Evolutionary conservation across 2,888 invertebrate genomes (phyloP).

Genomic region (Omphaloscelis lunosa): DNA sequence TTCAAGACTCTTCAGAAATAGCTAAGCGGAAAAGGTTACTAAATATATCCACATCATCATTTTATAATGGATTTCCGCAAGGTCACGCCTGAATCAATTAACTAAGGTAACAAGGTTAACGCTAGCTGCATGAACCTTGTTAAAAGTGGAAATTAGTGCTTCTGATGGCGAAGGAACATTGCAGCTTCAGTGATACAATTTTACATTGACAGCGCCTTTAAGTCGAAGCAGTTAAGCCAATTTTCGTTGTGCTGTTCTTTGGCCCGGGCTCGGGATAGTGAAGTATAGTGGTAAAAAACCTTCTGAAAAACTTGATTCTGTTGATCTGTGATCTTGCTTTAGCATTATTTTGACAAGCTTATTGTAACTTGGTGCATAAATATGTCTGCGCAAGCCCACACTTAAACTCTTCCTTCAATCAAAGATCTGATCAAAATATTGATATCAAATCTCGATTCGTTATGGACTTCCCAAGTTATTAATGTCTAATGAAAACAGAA

Average conservation of each 20-base stretch:
- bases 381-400: not conserved
- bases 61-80: too few species aligned
- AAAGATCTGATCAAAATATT: conserved; percentile 21
- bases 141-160: too few species aligned
- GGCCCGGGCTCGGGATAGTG: too few species aligned
- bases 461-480: conserved; percentile 37
- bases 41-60: too few species aligned
- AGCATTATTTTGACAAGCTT: not conserved
- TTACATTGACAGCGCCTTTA: not conserved
- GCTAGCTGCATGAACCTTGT: too few species aligned
- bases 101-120: too few species aligned
- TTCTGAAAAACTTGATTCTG: not conserved
- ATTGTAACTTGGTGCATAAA: not conserved
- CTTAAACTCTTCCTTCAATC: not conserved
- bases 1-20: too few species aligned
- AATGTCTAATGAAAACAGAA: conserved; percentile 57
- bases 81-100: too few species aligned
- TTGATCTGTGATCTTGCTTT: not conserved
- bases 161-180: not conserved
- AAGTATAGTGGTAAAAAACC: too few species aligned
- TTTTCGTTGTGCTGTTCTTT: not conserved
- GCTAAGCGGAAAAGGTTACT: too few species aligned
- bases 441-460: conserved; percentile 32
- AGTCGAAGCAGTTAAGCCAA: not conserved
- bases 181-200: not conserved